Conservation (phyloP, 2,113 vertebrate genomes). For the Sorex fumeus region DNA sequence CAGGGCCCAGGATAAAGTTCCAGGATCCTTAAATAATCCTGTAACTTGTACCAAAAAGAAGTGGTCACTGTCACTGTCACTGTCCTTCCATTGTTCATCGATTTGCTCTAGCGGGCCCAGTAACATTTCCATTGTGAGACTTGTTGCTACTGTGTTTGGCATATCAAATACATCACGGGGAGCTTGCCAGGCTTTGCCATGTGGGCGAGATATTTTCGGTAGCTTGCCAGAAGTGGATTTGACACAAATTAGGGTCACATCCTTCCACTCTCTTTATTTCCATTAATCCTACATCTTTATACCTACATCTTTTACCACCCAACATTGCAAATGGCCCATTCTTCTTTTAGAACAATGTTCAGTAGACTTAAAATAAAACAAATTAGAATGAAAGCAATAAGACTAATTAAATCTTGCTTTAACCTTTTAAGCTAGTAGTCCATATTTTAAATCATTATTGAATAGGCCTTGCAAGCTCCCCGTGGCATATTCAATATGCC, state of each 20-base stretch:
- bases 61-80: too few relatives aligned
- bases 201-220: too few relatives aligned
- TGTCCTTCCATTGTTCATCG: too few relatives aligned
- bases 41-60: background rate
- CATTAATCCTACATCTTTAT: background rate
- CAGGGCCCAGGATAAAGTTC: background rate
- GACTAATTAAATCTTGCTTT: background rate
- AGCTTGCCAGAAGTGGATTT: too few relatives aligned
- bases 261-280: constrained; percentile 12
- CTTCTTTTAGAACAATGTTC: background rate
- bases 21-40: background rate
- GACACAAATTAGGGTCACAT: too few relatives aligned
- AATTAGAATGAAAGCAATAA: constrained; percentile 19
- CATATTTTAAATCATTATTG: background rate
- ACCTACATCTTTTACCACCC: background rate
- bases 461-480: background rate
- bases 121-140: too few relatives aligned
- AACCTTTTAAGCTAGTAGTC: background rate
- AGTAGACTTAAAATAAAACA: constrained; percentile 11
- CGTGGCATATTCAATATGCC: too few relatives aligned
- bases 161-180: too few relatives aligned
- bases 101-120: too few relatives aligned
- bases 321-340: background rate
- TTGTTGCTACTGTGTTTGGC: too few relatives aligned
- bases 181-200: too few relatives aligned